phyloP scores from a whole-genome alignment of 37 sponge, comb jelly and placozoan species.

The Halisarca cf. caerulea region DNA sequence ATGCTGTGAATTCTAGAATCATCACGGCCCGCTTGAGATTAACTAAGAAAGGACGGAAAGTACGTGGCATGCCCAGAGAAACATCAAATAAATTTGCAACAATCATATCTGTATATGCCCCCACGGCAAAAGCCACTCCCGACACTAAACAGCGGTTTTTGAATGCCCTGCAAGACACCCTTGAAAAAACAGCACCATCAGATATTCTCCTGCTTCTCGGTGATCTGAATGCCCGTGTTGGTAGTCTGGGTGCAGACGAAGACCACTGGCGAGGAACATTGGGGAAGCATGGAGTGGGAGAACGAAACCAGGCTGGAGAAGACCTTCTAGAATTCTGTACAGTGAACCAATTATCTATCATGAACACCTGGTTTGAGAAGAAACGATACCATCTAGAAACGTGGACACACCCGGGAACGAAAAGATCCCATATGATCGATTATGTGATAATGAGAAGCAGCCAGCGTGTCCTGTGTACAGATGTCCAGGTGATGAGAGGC shows the following conservation, averaged over 20 bases:
- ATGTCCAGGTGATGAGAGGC: slow-evolving; percentile 9
- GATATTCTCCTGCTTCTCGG: background rate
- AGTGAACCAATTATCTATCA: background rate
- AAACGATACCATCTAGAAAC: background rate
- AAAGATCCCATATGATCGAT: background rate
- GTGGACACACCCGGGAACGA: slow-evolving; percentile 23
- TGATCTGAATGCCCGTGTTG: background rate
- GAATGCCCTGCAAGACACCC: background rate
- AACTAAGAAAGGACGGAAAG: background rate
- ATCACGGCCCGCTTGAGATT: background rate
- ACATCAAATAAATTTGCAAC: too few relatives aligned
- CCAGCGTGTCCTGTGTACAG: background rate
- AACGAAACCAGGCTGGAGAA: background rate
- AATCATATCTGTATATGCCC: background rate
- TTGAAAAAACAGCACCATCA: background rate
- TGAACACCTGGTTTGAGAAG: slow-evolving; percentile 37
- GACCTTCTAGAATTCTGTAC: background rate
- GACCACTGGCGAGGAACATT: background rate
- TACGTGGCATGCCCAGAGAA: background rate
- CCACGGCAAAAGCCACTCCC: background rate
- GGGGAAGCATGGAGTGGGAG: background rate
- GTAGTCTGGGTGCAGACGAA: background rate
- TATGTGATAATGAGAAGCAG: background rate
- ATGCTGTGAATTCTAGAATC: slow-evolving; percentile 21
- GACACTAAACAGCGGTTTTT: background rate